These are phyloP conservation scores for Hetaerina americana DNA, from an alignment of 1,140 invertebrate genomes.

Conservation along the genomic window DNA sequence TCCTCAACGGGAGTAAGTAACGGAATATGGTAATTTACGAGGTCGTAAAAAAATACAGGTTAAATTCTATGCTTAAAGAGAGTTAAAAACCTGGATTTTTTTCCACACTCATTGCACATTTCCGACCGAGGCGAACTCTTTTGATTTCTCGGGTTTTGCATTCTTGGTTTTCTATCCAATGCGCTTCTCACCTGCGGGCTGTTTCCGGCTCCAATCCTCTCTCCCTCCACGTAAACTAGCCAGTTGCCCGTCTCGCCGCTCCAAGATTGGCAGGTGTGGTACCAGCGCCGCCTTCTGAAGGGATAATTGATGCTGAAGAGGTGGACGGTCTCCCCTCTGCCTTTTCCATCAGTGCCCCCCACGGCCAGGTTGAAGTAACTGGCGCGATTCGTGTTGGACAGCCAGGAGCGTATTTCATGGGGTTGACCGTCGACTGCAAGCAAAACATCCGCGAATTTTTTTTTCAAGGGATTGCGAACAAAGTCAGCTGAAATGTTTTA, in stretches of 20 bases:
- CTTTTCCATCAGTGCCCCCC: constrained; percentile 40
- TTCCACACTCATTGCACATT: too few relatives aligned
- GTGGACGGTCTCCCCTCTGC: background rate
- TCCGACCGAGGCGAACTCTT: too few relatives aligned
- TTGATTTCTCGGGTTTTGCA: background rate
- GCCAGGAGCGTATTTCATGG: constrained; percentile 57
- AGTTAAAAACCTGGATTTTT: too few relatives aligned
- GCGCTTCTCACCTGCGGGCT: constrained; percentile 57
- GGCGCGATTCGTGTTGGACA: constrained; percentile 58
- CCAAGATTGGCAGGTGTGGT: constrained; percentile 73
- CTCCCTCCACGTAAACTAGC: constrained; percentile 74
- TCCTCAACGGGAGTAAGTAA: too few relatives aligned
- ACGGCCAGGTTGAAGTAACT: constrained; percentile 68
- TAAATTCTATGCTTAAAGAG: too few relatives aligned
- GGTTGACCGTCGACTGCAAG: constrained; percentile 50
- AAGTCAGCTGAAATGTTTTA: background rate
- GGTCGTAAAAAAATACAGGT: too few relatives aligned
- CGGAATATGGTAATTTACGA: too few relatives aligned
- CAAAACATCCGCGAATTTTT: background rate
- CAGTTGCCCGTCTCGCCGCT: constrained; percentile 73
- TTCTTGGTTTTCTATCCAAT: background rate
- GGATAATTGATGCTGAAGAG: constrained; percentile 71
- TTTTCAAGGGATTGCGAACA: background rate
- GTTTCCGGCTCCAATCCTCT: constrained; percentile 66
- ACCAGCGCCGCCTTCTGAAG: constrained; percentile 63